Base-by-base conservation (phyloP, 2,888 invertebrate genomes). In the Meganola albula region DNA sequence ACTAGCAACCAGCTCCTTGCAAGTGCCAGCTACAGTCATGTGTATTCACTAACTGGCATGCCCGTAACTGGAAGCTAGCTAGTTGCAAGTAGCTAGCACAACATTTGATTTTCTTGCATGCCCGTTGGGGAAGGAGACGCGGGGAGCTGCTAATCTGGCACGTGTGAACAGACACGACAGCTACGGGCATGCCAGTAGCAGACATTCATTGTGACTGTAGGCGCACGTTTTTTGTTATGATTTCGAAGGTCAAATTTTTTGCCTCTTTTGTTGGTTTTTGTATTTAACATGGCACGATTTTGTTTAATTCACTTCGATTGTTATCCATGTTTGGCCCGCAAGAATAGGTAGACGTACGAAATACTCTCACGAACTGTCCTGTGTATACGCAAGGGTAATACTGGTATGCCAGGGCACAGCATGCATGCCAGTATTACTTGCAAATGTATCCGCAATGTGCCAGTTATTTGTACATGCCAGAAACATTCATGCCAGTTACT, bases 311-410 rank as follows among this genome's bases (percentile, higher is more conserved):
- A 16, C 16, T 16, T 16, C 16, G 6, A 16, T 16, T 16, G 16
- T 16, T 16, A 35, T 35, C 30, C 30, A 35, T 35, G 7, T 30
- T 26, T 26, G 9, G 18, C 26, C 2, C 30, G 26, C 26, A 30
- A 22, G 30, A 54, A 46, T 46, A 40, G 48, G 45, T 51, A 39
- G 34, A 34, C 7, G 24, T 33, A n/a, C n/a, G n/a, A n/a, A n/a
- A n/a, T n/a, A n/a, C 37, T 44, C 41, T 40, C 41, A 47, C 51
- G 49, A 53, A 51, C 38, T 31, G 31, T 39, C 38, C 26, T 34
- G 34, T 31, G 36, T 31, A 29, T 35, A 35, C 27, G 29, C 22
- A 2, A 29, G 4, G 29, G 34, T 29, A 34, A 36, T 36, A 36
- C 30, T 33, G 18, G 40, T 27, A 40, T 40, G 36, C 31, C 7